Conservation (phyloP, 92 coral and sea anemone genomes). For the Epizoanthus ramosus region DNA sequence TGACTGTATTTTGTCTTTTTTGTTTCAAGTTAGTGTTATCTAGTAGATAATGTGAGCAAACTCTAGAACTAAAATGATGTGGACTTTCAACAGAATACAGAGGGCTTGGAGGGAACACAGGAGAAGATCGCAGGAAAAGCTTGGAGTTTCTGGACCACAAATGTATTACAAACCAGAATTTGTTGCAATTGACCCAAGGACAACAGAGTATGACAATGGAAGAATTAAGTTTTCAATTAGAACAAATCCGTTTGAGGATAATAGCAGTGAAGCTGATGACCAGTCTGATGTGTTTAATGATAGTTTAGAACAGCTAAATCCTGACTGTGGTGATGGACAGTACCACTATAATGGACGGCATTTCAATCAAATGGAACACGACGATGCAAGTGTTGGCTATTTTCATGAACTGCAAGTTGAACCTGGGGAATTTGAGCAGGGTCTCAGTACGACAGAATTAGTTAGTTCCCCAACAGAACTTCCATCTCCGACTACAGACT, state of each 20-base stretch:
- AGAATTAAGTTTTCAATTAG: conserved; percentile 56
- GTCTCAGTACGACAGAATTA: conserved; percentile 58
- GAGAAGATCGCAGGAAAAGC: conserved; percentile 49
- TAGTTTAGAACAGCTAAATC: conserved; percentile 84
- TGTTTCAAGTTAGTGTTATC: background rate
- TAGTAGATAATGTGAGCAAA: background rate
- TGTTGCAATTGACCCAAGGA: conserved; percentile 46
- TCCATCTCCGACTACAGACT: conserved; percentile 95
- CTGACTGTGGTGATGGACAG: conserved; percentile 47
- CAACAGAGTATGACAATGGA: conserved; percentile 34
- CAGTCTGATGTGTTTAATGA: conserved; percentile 75
- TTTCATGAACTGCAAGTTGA: conserved; percentile 25
- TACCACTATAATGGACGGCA: conserved; percentile 22
- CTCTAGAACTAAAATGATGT: background rate
- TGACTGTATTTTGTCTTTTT: too few species aligned
- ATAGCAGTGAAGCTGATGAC: conserved; percentile 57
- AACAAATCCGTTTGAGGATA: conserved; percentile 81
- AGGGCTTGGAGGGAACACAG: conserved; percentile 93
- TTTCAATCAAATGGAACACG: conserved; percentile 10
- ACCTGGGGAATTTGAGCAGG: conserved; percentile 56
- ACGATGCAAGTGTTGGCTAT: conserved; percentile 28
- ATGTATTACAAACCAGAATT: conserved; percentile 41
- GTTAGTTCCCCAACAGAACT: conserved; percentile 81
- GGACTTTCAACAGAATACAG: conserved; percentile 71
- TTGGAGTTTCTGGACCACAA: conserved; percentile 8